Percentiles rank a stretch among this genome's conserved stretches.
Conservation (phyloP, 2,797 vertebrate species). For the Aselliscus stoliczkanus region DNA sequence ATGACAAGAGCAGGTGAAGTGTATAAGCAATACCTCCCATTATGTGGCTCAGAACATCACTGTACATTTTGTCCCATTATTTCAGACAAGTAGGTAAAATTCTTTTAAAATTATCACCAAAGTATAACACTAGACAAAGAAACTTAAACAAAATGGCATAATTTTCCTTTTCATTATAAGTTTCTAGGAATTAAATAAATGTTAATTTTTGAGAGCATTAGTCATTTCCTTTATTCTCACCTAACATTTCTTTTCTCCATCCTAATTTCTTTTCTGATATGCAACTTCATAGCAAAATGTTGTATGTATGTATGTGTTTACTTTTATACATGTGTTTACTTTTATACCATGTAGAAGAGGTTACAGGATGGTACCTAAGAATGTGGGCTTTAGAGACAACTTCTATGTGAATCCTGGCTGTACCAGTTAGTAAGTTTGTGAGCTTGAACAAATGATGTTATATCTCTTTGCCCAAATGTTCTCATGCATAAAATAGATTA, state of each 20-base stretch:
- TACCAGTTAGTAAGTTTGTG: neutral
- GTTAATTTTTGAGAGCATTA: neutral
- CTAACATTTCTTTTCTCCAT: neutral
- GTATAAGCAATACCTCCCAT: neutral
- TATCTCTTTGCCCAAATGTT: neutral
- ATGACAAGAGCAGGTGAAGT: neutral
- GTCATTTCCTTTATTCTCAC: neutral
- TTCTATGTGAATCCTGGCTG: neutral
- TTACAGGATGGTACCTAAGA: neutral
- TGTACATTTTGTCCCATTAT: neutral
- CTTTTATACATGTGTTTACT: neutral
- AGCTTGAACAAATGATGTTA: neutral
- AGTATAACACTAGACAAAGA: neutral
- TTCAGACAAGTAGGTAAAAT: neutral
- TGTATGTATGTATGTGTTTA: neutral
- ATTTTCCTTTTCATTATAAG: neutral
- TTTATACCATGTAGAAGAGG: too few relatives aligned
- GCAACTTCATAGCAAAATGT: neutral
- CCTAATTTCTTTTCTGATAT: neutral
- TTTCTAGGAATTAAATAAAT: conserved; percentile 4
- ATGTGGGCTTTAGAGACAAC: neutral
- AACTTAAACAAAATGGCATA: neutral
- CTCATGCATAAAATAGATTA: neutral
- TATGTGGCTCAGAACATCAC: neutral
- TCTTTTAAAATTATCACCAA: too few relatives aligned